Evolutionary conservation across 92 coral and sea anemone species (phyloP).

Genomic region (Pocillopora meandrina): DNA sequence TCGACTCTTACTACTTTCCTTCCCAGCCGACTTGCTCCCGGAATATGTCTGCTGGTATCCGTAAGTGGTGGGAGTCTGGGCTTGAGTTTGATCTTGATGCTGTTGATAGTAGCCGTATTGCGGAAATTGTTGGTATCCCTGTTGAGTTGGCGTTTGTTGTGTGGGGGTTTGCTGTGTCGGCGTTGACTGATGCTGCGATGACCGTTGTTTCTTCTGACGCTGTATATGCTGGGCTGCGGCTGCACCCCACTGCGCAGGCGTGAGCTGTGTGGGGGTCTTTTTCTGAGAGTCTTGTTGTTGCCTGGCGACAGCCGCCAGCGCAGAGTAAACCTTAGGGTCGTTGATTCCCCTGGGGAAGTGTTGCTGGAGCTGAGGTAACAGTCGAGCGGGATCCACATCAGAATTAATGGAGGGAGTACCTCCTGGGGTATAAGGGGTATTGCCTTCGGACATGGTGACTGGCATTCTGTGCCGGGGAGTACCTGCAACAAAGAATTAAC

Average conservation of each 20-base stretch:
- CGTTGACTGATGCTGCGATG: constrained; percentile 25
- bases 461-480: constrained; percentile 87
- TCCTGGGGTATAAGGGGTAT: constrained; percentile 98
- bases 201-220: constrained; percentile 41
- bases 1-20: constrained; percentile 29
- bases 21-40: constrained; percentile 13
- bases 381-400: constrained; percentile 90
- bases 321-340: constrained; percentile 81
- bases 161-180: constrained; percentile 35
- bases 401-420: constrained; percentile 80
- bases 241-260: constrained; percentile 55
- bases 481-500: constrained; percentile 51
- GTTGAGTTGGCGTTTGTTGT: constrained; percentile 33
- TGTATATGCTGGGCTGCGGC: constrained; percentile 49
- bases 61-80: constrained; percentile 26
- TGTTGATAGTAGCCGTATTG: constrained; percentile 97
- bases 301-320: constrained; percentile 74
- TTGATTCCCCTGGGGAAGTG: constrained; percentile 85
- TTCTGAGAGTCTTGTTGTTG: constrained; percentile 57
- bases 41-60: constrained; percentile 45
- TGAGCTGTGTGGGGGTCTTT: constrained; percentile 44
- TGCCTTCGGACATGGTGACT: constrained; percentile 84
- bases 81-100: constrained; percentile 75
- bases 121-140: constrained; percentile 69
- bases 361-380: constrained; percentile 86